Percentiles rank a stretch among this genome's conserved stretches.
Evolutionary conservation across 1,140 invertebrate genomes (phyloP).

Genomic region (Gryon sp.): DNA sequence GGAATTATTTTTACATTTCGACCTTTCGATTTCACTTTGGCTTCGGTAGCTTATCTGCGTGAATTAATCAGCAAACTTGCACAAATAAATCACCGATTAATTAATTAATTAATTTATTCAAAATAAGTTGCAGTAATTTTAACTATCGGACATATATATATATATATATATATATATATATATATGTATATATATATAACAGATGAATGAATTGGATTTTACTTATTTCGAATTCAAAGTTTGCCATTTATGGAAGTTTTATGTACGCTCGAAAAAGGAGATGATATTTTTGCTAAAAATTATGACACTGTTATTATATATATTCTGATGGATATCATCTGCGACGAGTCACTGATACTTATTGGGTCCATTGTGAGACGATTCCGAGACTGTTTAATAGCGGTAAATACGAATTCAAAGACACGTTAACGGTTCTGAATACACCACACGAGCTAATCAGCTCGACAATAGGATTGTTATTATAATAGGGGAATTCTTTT

Average conservation of each 20-base stretch:
- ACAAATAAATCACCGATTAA: neutral
- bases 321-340: constrained; percentile 44
- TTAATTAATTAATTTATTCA: no score
- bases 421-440: constrained; percentile 58
- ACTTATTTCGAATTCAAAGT: no score
- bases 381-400: constrained; percentile 53
- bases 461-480: constrained; percentile 50
- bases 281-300: no score
- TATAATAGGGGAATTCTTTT: constrained; percentile 49
- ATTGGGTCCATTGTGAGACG: constrained; percentile 47
- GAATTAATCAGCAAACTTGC: constrained; percentile 46
- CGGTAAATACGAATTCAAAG: constrained; percentile 58
- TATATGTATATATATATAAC: no score
- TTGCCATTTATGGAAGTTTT: no score
- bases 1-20: constrained; percentile 30
- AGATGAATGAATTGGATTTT: no score
- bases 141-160: no score
- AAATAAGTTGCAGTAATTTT: no score
- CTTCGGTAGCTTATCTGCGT: constrained; percentile 60
- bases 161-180: no score
- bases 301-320: constrained; percentile 33
- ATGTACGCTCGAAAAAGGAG: no score
- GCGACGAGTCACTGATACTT: constrained; percentile 47
- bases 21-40: constrained; percentile 54
- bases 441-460: constrained; percentile 52